Base-by-base conservation (phyloP, 1,140 invertebrate genomes). In the Drosophila guanche region DNA sequence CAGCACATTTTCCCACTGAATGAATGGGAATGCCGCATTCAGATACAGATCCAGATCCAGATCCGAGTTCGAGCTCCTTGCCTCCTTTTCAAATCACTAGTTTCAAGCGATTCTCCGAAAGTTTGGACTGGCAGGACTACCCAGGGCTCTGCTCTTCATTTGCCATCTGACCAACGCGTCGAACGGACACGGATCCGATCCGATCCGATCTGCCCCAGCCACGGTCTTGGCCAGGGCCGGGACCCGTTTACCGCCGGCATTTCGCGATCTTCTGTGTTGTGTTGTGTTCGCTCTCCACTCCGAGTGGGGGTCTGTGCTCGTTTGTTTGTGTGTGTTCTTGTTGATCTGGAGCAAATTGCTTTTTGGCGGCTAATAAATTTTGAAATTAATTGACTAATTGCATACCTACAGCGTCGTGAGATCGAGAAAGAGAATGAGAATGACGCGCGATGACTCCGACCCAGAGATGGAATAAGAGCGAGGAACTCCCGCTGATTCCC, bases 351-450 rank as follows among this genome's bases (percentile, higher is more conserved):
- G 76, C 79, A 89, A 89, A 89, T 89, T 89, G 73, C 71, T 89
- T 90, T 86, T 90, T 90, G 88, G 83, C 76, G 71, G 79, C 84
- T 84, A 84, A 88, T 90, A 88, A 90, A 90, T 88, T 90, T 74
- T 59, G 55, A 76, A 86, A 90, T 88, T 80, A 88, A 90, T 90
- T 90, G 86, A 90, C 86, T 90, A 90, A 90, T 90, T 90, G 81
- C 74, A 80, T 85, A 85, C 74, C 85, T 76, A 81, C 86, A 86
- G 73, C 81, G 56, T 42, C 55, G 73, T 45, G 43, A 55, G 7
- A 29, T 54, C 48, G 29, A 27, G 56, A 60, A 54, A 55, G 43
- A 73, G 46, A 47, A 74, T 79, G 76, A 45, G 55, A 58, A 74
- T 68, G 58, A 55, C 12, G 29, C 43, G 48, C 16, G 16, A 20